phyloP scores from a whole-genome alignment of 2,113 vertebrate species.

The Corvus moneduloides region DNA sequence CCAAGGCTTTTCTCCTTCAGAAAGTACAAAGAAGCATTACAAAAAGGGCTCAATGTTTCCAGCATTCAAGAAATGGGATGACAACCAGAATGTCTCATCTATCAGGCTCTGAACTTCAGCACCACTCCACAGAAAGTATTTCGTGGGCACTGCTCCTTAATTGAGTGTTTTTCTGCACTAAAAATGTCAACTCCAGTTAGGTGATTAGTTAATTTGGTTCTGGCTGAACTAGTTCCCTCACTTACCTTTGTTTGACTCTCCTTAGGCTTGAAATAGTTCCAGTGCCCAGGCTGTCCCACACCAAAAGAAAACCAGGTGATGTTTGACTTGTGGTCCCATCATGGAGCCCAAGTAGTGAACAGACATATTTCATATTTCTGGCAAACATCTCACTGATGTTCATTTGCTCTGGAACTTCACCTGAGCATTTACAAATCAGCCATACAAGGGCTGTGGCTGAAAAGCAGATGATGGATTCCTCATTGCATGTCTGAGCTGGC shows the following conservation, averaged over 20 bases:
- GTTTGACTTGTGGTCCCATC: not conserved
- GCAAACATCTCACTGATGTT: not conserved
- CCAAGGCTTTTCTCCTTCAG: not conserved
- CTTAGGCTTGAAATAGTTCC: not conserved
- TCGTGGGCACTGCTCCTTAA: not conserved
- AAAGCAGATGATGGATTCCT: not conserved
- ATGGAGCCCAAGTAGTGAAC: rapidly evolving
- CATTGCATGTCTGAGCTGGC: not conserved
- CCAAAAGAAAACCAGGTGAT: not conserved
- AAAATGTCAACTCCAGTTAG: not conserved
- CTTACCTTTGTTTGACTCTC: not conserved
- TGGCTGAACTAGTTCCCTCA: not conserved
- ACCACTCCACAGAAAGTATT: not conserved
- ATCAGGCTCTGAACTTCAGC: not conserved
- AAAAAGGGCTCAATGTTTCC: not conserved
- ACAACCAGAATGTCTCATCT: not conserved
- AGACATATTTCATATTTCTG: not conserved
- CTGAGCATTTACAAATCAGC: not conserved
- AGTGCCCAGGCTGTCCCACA: not conserved
- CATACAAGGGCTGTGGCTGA: not conserved
- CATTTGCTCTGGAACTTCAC: not conserved
- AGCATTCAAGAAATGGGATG: not conserved
- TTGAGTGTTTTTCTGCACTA: not conserved
- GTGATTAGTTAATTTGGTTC: not conserved
- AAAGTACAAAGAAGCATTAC: not conserved